phyloP scores from a whole-genome alignment of 2,888 invertebrate genomes.

The Lepetodrilus schrolli region DNA sequence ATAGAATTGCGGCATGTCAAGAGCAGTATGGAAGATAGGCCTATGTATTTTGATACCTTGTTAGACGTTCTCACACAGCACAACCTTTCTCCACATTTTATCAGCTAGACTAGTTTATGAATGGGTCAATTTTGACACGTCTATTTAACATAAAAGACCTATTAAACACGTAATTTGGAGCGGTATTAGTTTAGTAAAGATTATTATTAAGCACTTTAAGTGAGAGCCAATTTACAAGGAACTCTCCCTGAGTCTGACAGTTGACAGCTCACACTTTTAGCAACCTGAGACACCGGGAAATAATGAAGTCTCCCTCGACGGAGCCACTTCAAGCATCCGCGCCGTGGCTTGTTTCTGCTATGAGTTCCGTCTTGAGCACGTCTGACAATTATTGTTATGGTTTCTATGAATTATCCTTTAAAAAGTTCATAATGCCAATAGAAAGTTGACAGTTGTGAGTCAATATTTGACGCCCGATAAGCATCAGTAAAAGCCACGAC shows the following conservation, averaged over 20 bases:
- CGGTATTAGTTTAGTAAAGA: slow-evolving; percentile 8
- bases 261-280: slow-evolving; percentile 19
- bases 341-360: not conserved
- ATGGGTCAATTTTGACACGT: slow-evolving; percentile 14
- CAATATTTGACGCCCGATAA: too few species aligned
- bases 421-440: slow-evolving; percentile 7
- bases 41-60: slow-evolving; percentile 16
- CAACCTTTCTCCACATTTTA: not conserved
- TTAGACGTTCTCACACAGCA: not conserved
- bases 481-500: too few species aligned
- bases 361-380: not conserved
- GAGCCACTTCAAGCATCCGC: not conserved
- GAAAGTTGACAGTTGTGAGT: slow-evolving; percentile 9
- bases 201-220: slow-evolving; percentile 18
- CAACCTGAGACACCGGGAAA: slow-evolving; percentile 13
- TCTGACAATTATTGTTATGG: slow-evolving; percentile 7
- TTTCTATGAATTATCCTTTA: not conserved
- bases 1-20: not conserved
- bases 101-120: not conserved
- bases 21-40: not conserved
- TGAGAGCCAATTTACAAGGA: slow-evolving; percentile 13
- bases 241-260: not conserved
- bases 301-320: not conserved
- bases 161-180: slow-evolving; percentile 6
- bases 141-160: slow-evolving; percentile 3